phyloP scores from a whole-genome alignment of 2,888 invertebrate genomes.

The Scrobipalpa atriplicella region DNA sequence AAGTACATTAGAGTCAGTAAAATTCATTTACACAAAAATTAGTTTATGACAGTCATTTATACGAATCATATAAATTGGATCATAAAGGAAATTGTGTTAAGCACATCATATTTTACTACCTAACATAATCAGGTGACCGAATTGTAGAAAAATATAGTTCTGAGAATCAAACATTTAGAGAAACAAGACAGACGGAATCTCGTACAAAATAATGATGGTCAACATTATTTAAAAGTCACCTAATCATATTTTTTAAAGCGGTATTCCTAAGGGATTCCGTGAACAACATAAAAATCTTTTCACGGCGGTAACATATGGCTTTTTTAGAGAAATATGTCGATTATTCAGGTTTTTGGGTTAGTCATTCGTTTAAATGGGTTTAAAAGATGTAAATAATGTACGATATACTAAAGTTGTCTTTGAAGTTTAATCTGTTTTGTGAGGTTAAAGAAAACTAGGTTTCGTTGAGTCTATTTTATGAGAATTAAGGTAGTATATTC shows the following conservation, averaged over 20 bases:
- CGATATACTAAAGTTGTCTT: not conserved
- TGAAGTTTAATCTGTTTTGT: slow-evolving; percentile 1
- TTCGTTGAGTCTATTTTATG: not conserved
- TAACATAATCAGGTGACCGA: slow-evolving; percentile 27
- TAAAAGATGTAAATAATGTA: not conserved
- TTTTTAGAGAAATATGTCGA: slow-evolving; percentile 14
- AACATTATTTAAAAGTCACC: slow-evolving; percentile 24
- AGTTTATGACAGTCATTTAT: not conserved
- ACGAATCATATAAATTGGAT: not conserved
- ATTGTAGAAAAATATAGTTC: slow-evolving; percentile 21
- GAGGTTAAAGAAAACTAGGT: not conserved
- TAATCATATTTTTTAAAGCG: slow-evolving; percentile 20
- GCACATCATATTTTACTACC: slow-evolving; percentile 20
- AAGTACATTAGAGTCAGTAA: too few relatives aligned
- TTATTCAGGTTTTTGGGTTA: slow-evolving; percentile 24
- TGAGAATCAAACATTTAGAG: slow-evolving; percentile 4
- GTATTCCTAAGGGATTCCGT: not conserved
- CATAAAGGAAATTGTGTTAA: slow-evolving; percentile 18
- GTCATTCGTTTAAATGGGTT: not conserved
- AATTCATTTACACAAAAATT: too few relatives aligned
- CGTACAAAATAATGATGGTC: slow-evolving; percentile 27
- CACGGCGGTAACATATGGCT: not conserved
- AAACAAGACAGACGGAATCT: slow-evolving; percentile 11
- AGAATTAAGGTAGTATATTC: not conserved
- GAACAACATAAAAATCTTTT: slow-evolving; percentile 19